These are phyloP conservation scores for Hyles euphorbiae DNA, from an alignment of 1,140 invertebrate genomes.

Conservation along the genomic window DNA sequence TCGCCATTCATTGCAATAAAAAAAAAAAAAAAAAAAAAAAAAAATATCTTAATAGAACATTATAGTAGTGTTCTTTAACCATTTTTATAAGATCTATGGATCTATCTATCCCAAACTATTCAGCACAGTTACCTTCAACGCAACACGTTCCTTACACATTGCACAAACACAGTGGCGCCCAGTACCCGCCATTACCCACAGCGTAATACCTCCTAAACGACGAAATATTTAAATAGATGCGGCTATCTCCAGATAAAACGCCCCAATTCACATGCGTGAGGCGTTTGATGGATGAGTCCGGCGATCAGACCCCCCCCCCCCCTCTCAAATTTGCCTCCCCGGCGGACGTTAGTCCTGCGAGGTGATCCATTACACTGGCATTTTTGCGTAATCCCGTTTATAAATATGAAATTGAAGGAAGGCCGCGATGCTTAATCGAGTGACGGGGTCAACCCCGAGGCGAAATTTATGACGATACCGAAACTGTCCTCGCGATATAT, in stretches of 20 bases:
- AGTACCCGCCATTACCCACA: slow-evolving; percentile 1
- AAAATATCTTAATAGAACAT: too few relatives aligned
- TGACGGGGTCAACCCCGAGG: slow-evolving; percentile 61
- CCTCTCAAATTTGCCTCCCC: slow-evolving; percentile 62
- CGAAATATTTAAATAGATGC: slow-evolving; percentile 71
- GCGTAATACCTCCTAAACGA: slow-evolving; percentile 42
- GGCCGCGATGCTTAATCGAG: slow-evolving; percentile 72
- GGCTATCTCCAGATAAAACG: slow-evolving; percentile 72
- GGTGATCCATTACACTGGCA: slow-evolving; percentile 74
- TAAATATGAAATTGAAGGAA: slow-evolving; percentile 75
- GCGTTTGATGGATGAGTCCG: slow-evolving; percentile 70
- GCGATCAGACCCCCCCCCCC: slow-evolving; percentile 66
- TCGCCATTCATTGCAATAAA: too few relatives aligned
- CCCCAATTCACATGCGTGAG: slow-evolving; percentile 72
- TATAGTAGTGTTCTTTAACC: too few relatives aligned
- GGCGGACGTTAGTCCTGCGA: slow-evolving; percentile 59
- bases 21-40: too few relatives aligned
- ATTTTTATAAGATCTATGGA: too few relatives aligned
- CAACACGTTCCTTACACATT: too few relatives aligned
- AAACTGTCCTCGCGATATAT: slow-evolving; percentile 26
- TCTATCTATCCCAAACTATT: too few relatives aligned
- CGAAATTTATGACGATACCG: slow-evolving; percentile 53
- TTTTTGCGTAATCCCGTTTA: slow-evolving; percentile 74
- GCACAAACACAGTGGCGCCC: too few relatives aligned
- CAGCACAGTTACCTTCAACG: too few relatives aligned